These are phyloP conservation scores for Paracyclopina nana DNA, from an alignment of 1,140 invertebrate genomes.

Conservation along the genomic window DNA sequence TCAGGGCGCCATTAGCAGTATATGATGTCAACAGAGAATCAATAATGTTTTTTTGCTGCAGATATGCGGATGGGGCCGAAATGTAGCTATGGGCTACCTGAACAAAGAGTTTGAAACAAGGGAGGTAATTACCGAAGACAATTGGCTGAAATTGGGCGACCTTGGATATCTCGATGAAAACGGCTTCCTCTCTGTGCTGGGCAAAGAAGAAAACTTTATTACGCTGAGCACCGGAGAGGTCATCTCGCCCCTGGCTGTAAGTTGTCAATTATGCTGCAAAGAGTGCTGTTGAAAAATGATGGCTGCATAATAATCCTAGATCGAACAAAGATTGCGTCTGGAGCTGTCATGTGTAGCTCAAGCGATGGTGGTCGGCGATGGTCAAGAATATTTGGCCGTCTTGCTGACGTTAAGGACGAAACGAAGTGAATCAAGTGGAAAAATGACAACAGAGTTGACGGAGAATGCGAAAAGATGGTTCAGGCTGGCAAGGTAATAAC, in stretches of 20 bases:
- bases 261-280: background rate
- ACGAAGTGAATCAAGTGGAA: background rate
- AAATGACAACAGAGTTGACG: background rate
- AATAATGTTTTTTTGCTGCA: background rate
- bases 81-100: constrained; percentile 14
- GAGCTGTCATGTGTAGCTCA: background rate
- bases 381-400: constrained; percentile 1
- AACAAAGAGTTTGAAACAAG: constrained; percentile 2
- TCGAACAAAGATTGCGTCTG: constrained; percentile 5
- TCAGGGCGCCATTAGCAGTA: no score
- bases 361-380: background rate
- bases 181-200: constrained; percentile 1
- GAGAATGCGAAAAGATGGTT: constrained; percentile 9
- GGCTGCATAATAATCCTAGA: background rate
- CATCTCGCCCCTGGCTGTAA: constrained; percentile 1
- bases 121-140: background rate
- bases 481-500: background rate
- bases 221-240: background rate
- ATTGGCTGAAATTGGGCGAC: constrained; percentile 12
- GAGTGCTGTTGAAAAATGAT: background rate
- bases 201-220: background rate
- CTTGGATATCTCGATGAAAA: constrained; percentile 1
- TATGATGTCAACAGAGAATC: no score
- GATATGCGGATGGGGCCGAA: background rate
- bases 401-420: constrained; percentile 1